Conservation (phyloP, 2,888 invertebrate genomes). For the Hypomecis punctinalis region DNA sequence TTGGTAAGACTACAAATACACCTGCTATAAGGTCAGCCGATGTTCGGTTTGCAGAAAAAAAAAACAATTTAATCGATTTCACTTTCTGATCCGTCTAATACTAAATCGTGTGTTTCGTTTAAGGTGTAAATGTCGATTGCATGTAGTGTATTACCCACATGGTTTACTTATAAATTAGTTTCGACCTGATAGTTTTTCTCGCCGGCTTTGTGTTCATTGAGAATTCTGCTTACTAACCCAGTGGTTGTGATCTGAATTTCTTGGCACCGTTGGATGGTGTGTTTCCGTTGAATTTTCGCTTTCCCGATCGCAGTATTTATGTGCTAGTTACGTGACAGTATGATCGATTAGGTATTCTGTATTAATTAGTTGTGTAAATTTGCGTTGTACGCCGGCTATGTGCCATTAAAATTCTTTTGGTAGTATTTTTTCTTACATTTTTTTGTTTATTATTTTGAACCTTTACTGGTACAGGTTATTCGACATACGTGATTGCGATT, state of each 20-base stretch:
- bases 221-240: slow-evolving; percentile 16
- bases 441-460: background rate
- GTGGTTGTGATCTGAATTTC: slow-evolving; percentile 19
- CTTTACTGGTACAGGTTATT: no score
- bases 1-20: slow-evolving; percentile 54
- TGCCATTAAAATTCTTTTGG: background rate
- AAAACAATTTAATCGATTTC: slow-evolving; percentile 59
- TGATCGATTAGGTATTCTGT: background rate
- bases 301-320: slow-evolving; percentile 54
- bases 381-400: background rate
- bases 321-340: slow-evolving; percentile 40
- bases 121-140: slow-evolving; percentile 25
- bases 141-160: slow-evolving; percentile 36
- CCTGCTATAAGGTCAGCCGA: slow-evolving; percentile 46
- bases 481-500: no score
- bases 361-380: slow-evolving; percentile 14
- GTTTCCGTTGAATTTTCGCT: slow-evolving; percentile 50
- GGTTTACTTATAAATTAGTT: slow-evolving; percentile 49
- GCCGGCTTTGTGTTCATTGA: slow-evolving; percentile 48
- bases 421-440: background rate
- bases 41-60: slow-evolving; percentile 37
- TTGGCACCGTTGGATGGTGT: slow-evolving; percentile 16
- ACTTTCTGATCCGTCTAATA: slow-evolving; percentile 62
- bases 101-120: slow-evolving; percentile 13
- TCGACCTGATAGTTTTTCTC: slow-evolving; percentile 56